Percentiles rank a stretch among this genome's conserved stretches.
These are phyloP conservation scores for Papilio helenus DNA, from an alignment of 1,140 invertebrate genomes.

Conservation along the genomic window DNA sequence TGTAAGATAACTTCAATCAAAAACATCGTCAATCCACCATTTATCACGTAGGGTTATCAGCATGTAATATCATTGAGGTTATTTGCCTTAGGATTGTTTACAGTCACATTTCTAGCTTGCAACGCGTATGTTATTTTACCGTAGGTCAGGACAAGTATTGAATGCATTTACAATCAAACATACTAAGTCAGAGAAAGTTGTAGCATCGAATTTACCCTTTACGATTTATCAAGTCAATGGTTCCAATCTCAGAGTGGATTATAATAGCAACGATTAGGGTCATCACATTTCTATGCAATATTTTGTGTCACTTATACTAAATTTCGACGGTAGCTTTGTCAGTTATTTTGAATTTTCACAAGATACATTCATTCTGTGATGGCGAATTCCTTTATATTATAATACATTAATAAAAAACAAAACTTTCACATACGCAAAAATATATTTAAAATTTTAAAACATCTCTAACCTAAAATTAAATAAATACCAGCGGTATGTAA, in stretches of 20 bases:
- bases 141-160: background rate
- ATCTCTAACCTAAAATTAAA: background rate
- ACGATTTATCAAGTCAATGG: slow-evolving; percentile 17
- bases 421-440: too few relatives aligned
- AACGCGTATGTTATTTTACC: background rate
- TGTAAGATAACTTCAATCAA: background rate
- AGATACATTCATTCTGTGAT: background rate
- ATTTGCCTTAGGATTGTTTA: background rate
- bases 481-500: background rate
- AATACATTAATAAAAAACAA: too few relatives aligned
- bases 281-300: slow-evolving; percentile 6
- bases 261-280: slow-evolving; percentile 18
- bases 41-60: background rate
- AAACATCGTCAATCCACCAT: background rate
- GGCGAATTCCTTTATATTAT: background rate
- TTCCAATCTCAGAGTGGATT: slow-evolving; percentile 12
- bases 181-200: slow-evolving; percentile 8
- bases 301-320: background rate
- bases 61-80: background rate
- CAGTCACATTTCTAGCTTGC: background rate
- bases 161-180: background rate
- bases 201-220: slow-evolving; percentile 5
- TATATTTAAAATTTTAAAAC: too few relatives aligned
- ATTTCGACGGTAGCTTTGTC: background rate
- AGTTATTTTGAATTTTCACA: background rate